Evolutionary conservation across 2,888 invertebrate species (phyloP), one percentile per base, ranked within the genome.

Genomic region (Dynastes tityus): DNA sequence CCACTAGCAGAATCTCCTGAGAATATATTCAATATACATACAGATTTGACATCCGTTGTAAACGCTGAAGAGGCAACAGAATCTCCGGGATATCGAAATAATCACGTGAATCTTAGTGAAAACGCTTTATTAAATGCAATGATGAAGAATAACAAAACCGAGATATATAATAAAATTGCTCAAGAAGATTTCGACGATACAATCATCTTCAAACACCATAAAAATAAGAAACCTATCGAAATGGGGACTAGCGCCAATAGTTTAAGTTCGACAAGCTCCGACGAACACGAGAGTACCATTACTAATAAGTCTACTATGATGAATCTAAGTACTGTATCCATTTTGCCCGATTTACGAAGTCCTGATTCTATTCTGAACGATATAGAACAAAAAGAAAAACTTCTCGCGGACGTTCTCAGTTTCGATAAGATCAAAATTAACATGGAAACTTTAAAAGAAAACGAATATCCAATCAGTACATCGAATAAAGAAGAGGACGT

Each of bases 61-160:
- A 92, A 91, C 83, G 95, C 94, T 0, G 95, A 95, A 85, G 95
- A 95, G 87, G 95, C 95, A 80, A 91, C 93, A 84, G 95, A 95
- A 87, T 86, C 93, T 68, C 93, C 94, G 0, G 61, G 13, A 16
- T 73, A 22, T 40, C 2, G 92, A 93, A 0, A 89, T 13, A 32
- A 51, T 5, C 40, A 55, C 40, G 67, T 51, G 37, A 63, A 68
- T 53, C 63, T 67, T 82, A 77, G 78, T 80, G 73, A 81, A 84
- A 80, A 71, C 11, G 68, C 22, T 8, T 11, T 77, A 51, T 27
- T 70, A 53, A 83, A 82, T 84, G 78, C 87, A 86, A 0, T 88
- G 86, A 76, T 89, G 53, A 63, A 64, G n/a, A 73, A 65, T 37
- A 79, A 86, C 82, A 93, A 93, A 80, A 88, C 94, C 79, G 92